Conservation (phyloP, 2,797 vertebrate species). For the Botia almorhae region DNA sequence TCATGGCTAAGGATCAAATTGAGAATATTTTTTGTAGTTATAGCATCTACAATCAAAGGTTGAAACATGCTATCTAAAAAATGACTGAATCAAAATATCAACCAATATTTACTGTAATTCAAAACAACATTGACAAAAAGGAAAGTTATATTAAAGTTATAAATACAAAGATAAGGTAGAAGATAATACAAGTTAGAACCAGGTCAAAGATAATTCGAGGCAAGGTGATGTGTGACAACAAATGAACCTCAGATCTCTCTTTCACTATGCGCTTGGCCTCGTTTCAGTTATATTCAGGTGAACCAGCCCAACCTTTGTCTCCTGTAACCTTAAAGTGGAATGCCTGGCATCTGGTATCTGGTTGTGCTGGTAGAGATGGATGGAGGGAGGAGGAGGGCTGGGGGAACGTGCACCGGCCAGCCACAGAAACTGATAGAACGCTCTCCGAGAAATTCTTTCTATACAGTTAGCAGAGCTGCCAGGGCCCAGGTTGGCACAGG, state of each 20-base stretch:
- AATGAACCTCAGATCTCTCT: constrained; percentile 27
- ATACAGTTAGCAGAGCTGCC: constrained; percentile 60
- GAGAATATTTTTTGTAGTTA: constrained; percentile 7
- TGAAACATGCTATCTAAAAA: background rate
- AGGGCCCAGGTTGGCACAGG: constrained; percentile 61
- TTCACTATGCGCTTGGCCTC: constrained; percentile 58
- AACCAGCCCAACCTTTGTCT: constrained; percentile 73
- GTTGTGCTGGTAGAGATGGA: constrained; percentile 41
- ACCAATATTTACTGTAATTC: background rate
- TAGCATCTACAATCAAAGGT: background rate
- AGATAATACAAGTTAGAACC: background rate
- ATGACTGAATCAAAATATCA: background rate
- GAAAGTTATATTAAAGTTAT: background rate
- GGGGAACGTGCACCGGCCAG: constrained; percentile 57
- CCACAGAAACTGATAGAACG: constrained; percentile 68
- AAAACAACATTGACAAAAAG: background rate
- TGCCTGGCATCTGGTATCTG: constrained; percentile 66
- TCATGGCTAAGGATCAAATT: too few relatives aligned
- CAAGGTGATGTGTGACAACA: background rate
- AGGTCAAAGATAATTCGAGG: background rate
- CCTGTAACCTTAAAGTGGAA: constrained; percentile 78
- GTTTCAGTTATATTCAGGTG: constrained; percentile 73
- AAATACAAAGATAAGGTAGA: background rate
- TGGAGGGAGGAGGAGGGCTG: background rate
- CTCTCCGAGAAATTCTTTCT: constrained; percentile 72